phyloP scores from a whole-genome alignment of 2,113 vertebrate genomes.

The Scatophagus argus region DNA sequence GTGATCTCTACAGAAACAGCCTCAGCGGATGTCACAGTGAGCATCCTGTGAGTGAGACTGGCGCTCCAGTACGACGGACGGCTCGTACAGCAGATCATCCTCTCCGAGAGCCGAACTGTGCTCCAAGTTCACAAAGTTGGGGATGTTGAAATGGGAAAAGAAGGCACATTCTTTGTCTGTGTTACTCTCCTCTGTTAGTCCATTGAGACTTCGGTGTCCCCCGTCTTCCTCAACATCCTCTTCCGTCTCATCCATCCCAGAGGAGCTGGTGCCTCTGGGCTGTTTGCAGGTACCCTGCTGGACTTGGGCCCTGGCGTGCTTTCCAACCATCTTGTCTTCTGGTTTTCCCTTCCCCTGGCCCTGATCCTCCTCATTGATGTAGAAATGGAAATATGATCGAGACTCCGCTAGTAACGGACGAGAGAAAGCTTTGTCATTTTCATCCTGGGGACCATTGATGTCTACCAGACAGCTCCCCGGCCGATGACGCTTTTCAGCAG shows the following conservation, averaged over 20 bases:
- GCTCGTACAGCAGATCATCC: constrained; percentile 89
- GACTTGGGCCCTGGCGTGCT: background rate
- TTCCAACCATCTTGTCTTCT: background rate
- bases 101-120: constrained; percentile 88
- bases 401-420: constrained; percentile 84
- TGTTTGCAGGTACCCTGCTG: constrained; percentile 8
- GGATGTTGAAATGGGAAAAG: constrained; percentile 90
- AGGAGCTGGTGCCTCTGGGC: constrained; percentile 59
- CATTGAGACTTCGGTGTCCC: constrained; percentile 71
- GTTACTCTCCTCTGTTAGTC: constrained; percentile 61
- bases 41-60: constrained; percentile 65
- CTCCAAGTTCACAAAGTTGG: constrained; percentile 93
- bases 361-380: constrained; percentile 87
- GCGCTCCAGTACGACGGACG: constrained; percentile 84
- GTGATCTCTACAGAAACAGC: background rate
- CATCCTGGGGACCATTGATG: constrained; percentile 79
- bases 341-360: constrained; percentile 28
- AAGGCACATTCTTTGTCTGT: constrained; percentile 77
- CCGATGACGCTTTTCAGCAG: constrained; percentile 84
- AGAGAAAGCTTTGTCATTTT: constrained; percentile 85
- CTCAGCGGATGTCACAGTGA: constrained; percentile 48
- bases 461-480: constrained; percentile 88
- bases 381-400: constrained; percentile 90
- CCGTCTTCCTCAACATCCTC: constrained; percentile 41
- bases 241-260: constrained; percentile 57